phyloP scores from a whole-genome alignment of 2,113 vertebrate species.

The Macroglossus sobrinus region DNA sequence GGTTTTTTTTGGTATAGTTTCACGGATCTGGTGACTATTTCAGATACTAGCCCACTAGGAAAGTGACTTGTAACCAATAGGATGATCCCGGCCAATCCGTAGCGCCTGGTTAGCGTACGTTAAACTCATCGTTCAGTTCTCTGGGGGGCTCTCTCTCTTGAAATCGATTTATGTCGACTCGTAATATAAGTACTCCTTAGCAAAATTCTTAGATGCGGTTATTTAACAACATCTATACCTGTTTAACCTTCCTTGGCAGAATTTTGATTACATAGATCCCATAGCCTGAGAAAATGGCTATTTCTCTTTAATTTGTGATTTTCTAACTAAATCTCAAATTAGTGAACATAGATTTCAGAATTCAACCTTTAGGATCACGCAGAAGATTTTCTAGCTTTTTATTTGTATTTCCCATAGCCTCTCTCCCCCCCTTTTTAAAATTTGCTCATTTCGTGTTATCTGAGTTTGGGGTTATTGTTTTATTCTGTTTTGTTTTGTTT shows the following conservation, averaged over 20 bases:
- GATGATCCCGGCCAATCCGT: neutral
- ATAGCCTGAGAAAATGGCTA: neutral
- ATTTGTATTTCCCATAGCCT: neutral
- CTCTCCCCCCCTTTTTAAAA: too few relatives aligned
- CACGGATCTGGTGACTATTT: neutral
- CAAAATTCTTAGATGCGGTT: neutral
- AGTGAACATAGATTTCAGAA: neutral
- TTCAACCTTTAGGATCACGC: neutral
- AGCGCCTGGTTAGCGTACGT: neutral
- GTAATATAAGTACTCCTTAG: neutral
- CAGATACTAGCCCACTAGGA: neutral
- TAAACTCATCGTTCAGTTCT: neutral
- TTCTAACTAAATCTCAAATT: neutral
- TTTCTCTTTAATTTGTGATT: neutral
- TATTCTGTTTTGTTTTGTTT: neutral
- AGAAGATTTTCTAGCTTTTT: neutral
- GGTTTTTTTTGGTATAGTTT: too few relatives aligned
- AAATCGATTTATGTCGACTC: constrained; percentile 20
- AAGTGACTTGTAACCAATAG: neutral
- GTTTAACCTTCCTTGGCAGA: neutral
- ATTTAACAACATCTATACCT: neutral
- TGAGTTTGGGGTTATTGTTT: neutral
- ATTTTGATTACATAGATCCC: neutral
- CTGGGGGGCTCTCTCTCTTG: neutral
- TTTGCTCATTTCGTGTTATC: neutral